A percentile compares a stretch with the other conserved stretches of the same genome.
Evolutionary conservation across 2,113 vertebrate genomes (phyloP).

Genomic region (Eira barbara): DNA sequence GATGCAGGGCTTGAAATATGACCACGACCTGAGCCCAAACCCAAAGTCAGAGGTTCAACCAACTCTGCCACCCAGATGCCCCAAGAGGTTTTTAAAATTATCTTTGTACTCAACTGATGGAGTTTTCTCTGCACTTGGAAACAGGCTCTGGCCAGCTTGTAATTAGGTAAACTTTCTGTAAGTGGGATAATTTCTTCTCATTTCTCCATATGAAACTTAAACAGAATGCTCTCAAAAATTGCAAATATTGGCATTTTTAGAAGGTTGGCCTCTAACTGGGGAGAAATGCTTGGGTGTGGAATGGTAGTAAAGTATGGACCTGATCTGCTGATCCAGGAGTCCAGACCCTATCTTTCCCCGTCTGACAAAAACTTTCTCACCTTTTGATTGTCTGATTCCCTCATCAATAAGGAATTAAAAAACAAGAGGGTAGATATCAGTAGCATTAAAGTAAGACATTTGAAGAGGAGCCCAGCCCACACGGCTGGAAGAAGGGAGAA

Average conservation of each 20-base stretch:
- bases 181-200: background rate
- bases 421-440: background rate
- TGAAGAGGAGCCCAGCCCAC: background rate
- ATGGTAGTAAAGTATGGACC: background rate
- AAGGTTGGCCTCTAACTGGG: background rate
- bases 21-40: background rate
- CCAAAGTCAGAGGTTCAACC: background rate
- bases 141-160: background rate
- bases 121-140: conserved; percentile 31
- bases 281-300: background rate
- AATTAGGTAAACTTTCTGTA: background rate
- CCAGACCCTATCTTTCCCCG: background rate
- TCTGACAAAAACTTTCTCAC: background rate
- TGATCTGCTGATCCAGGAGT: background rate
- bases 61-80: background rate
- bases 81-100: background rate
- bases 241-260: background rate
- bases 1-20: background rate
- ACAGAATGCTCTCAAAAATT: background rate
- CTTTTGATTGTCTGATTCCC: background rate
- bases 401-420: conserved; percentile 19
- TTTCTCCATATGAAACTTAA: background rate
- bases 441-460: background rate
- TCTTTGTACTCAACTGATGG: background rate
- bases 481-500: background rate